phyloP scores from a whole-genome alignment of 2,113 vertebrate genomes.

The Mesembrinibis cayennensis region DNA sequence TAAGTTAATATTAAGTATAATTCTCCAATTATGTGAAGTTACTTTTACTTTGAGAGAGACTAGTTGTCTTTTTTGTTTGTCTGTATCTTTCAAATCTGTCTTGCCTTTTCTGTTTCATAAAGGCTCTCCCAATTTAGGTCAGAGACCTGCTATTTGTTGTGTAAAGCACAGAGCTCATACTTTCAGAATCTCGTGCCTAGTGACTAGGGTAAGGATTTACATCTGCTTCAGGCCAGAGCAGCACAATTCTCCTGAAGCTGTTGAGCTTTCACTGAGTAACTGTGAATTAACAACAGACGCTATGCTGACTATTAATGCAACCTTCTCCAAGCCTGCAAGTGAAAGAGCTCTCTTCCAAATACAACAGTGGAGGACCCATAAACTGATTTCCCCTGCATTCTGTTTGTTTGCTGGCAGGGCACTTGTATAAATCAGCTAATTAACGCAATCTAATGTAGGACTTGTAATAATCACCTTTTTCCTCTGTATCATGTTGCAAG shows the following conservation, averaged over 20 bases:
- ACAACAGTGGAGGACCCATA: neutral
- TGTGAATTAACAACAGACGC: neutral
- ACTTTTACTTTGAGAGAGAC: neutral
- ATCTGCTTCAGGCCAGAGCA: neutral
- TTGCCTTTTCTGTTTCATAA: neutral
- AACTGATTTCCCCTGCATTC: neutral
- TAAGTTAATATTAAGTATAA: neutral
- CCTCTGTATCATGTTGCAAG: neutral
- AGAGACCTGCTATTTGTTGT: neutral
- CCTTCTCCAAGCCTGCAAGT: neutral
- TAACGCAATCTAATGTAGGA: neutral
- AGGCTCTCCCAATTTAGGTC: neutral
- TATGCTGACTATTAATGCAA: neutral
- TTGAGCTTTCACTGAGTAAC: neutral
- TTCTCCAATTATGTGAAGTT: neutral
- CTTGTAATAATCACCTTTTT: neutral
- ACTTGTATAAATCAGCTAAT: neutral
- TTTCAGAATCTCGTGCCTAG: neutral
- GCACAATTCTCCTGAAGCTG: neutral
- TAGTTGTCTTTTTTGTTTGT: neutral
- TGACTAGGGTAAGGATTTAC: neutral
- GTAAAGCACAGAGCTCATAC: neutral
- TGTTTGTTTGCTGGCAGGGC: neutral
- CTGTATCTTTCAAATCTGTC: neutral
- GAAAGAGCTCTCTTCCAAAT: neutral